These are phyloP conservation scores for Zaprionus africanus DNA, from an alignment of 1,140 invertebrate genomes.

Conservation along the genomic window DNA sequence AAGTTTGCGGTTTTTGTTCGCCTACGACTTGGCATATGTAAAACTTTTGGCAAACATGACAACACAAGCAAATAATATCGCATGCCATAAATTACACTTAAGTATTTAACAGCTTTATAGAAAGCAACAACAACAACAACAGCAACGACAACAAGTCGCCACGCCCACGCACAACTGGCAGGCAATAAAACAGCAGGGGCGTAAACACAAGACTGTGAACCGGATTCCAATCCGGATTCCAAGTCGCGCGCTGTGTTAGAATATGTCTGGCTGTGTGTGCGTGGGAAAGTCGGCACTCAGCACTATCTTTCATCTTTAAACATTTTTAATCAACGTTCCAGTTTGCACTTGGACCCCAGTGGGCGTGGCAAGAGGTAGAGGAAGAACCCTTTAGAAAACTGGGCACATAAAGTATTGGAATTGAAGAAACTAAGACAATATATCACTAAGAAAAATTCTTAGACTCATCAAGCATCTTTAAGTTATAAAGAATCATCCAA, in stretches of 20 bases:
- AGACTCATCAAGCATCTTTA: too few species aligned
- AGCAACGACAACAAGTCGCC: conserved; percentile 1
- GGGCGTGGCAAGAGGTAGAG: not conserved
- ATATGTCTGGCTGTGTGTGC: not conserved
- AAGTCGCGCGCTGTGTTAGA: not conserved
- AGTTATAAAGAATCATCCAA: too few species aligned
- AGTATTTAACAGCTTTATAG: conserved; percentile 79
- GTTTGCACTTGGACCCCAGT: conserved; percentile 3
- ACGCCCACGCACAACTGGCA: conserved; percentile 52
- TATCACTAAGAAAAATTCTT: too few species aligned
- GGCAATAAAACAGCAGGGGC: conserved; percentile 60
- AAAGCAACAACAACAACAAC: conserved; percentile 36
- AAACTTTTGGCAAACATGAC: conserved; percentile 77
- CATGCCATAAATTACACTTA: conserved; percentile 81
- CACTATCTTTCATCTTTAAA: conserved; percentile 59
- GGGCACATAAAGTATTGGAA: too few species aligned
- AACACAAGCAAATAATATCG: conserved; percentile 75
- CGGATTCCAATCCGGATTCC: not conserved
- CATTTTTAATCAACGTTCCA: conserved; percentile 68
- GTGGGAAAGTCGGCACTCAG: conserved; percentile 21
- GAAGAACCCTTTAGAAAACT: too few species aligned
- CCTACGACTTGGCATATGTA: conserved; percentile 61
- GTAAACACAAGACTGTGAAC: conserved; percentile 32
- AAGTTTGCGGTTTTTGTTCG: conserved; percentile 31
- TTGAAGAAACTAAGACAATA: too few species aligned